phyloP scores from a whole-genome alignment of 2,797 vertebrate species.

The Crypturellus tataupa region DNA sequence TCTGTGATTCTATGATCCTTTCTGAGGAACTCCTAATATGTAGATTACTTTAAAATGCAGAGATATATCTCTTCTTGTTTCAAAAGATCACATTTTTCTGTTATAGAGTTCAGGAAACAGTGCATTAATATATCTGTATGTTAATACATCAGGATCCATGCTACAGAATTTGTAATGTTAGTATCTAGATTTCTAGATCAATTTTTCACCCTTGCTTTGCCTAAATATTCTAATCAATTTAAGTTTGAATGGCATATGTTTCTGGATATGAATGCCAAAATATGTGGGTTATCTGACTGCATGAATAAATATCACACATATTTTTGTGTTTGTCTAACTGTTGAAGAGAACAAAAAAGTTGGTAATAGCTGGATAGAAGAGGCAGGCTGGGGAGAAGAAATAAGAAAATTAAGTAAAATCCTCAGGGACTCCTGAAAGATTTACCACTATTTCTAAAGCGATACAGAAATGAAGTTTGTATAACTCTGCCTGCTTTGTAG shows the following conservation, averaged over 20 bases:
- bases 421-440: background rate
- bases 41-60: background rate
- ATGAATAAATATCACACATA: background rate
- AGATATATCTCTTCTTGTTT: background rate
- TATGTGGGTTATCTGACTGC: background rate
- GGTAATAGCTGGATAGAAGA: background rate
- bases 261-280: background rate
- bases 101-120: background rate
- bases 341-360: background rate
- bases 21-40: background rate
- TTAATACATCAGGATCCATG: background rate
- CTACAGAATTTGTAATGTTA: background rate
- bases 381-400: background rate
- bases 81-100: too few species aligned
- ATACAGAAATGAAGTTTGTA: background rate
- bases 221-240: background rate
- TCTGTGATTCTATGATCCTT: too few species aligned
- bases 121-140: background rate
- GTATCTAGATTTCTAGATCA: background rate
- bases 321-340: background rate
- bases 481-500: background rate
- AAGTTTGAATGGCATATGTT: background rate
- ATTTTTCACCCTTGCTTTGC: background rate
- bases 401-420: background rate
- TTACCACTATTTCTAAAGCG: background rate